phyloP scores from a whole-genome alignment of 2,113 vertebrate genomes.

The Cariama cristata region DNA sequence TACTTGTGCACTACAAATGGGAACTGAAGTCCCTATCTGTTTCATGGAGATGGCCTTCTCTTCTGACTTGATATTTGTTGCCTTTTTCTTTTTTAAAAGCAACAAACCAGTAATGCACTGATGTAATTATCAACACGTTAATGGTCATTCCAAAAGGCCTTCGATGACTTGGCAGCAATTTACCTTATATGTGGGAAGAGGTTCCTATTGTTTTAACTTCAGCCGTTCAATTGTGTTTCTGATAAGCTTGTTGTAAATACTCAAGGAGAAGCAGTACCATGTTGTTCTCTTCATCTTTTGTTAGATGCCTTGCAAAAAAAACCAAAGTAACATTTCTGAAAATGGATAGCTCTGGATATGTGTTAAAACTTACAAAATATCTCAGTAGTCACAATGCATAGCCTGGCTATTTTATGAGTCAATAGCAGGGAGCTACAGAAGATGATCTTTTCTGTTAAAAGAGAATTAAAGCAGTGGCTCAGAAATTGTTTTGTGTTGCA shows the following conservation, averaged over 20 bases:
- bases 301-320: neutral
- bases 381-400: neutral
- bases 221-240: neutral
- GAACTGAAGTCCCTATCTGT: neutral
- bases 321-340: neutral
- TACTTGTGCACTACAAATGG: neutral
- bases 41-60: neutral
- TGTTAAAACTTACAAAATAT: neutral
- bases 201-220: neutral
- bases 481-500: neutral
- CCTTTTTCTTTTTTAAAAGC: neutral
- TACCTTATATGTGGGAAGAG: neutral
- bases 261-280: neutral
- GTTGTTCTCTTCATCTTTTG: neutral
- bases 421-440: neutral
- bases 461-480: neutral
- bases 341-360: neutral
- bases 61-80: neutral
- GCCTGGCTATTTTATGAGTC: neutral
- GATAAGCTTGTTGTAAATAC: neutral
- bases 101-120: neutral
- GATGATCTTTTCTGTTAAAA: neutral
- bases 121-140: neutral
- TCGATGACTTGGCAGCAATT: neutral
- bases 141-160: neutral